Base-by-base conservation (phyloP, 2,888 invertebrate genomes). In the Dicyrtomina minuta region DNA sequence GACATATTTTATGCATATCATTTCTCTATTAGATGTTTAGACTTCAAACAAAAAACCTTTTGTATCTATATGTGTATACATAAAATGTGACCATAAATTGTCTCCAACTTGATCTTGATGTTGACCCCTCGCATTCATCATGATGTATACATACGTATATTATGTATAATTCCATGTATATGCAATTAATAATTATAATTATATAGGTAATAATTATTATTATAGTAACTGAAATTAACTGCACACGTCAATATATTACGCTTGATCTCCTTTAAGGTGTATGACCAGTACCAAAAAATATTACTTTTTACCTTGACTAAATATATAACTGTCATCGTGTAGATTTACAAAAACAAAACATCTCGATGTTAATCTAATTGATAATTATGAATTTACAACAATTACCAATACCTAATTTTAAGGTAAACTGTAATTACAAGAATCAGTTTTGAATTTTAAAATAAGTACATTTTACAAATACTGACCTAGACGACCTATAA, bases 1-100 rank as follows among this genome's bases (percentile, higher is more conserved):
- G 33, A 43, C 43, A 41, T 60, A 60, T 60, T 60, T 43, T 60
- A 60, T 60, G 59, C 59, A 60, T 60, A 60, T 60, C 59, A 60
- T 43, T 43, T 44, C 41, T 60, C 43, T 17, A 20, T 51, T n/a
- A n/a, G n/a, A n/a, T n/a, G n/a, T n/a, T n/a, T n/a, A n/a, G n/a
- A n/a, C n/a, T n/a, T n/a, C n/a, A n/a, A 51, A 51, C 22, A 20
- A 53, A 44, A 44, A n/a, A 44, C n/a, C 2, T n/a, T 5, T n/a
- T 5, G n/a, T 44, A 44, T 5, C n/a, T 44, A 44, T 1, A 3
- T 1, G 13, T 53, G 24, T 24, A 53, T 24, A 53, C 22, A 20
- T 17, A 12, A 41, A 46, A 46, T 53, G 24, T 53, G 24, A 10
- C 24, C 8, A 1, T n/a, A n/a, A n/a, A n/a, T n/a, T n/a, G n/a